Conservation (phyloP, 2,797 vertebrate species). For the Pygocentrus nattereri region DNA sequence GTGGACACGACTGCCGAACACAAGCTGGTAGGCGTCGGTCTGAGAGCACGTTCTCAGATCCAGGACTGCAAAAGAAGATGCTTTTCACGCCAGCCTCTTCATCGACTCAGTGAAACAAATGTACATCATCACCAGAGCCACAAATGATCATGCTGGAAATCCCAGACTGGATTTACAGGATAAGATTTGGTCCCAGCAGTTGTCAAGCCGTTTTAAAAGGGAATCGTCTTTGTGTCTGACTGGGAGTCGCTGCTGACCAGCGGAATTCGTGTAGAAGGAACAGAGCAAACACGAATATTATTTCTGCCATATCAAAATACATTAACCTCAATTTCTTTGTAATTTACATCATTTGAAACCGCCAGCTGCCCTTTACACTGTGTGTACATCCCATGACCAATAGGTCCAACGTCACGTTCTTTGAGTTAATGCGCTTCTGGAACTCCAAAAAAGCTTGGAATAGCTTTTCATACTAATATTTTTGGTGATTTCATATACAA, state of each 20-base stretch:
- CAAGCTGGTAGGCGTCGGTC: background rate
- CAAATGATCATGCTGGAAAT: constrained; percentile 29
- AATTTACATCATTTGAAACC: too few relatives aligned
- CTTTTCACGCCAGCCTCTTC: background rate
- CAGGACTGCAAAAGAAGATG: background rate
- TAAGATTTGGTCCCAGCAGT: constrained; percentile 47
- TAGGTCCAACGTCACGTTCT: too few relatives aligned
- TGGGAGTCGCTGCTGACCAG: constrained; percentile 10
- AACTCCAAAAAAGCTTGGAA: too few relatives aligned
- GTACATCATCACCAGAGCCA: background rate
- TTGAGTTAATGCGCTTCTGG: too few relatives aligned
- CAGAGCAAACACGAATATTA: too few relatives aligned
- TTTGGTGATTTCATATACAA: too few relatives aligned
- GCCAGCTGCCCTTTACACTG: too few relatives aligned
- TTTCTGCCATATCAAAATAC: too few relatives aligned
- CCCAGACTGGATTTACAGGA: constrained; percentile 50
- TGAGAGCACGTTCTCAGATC: background rate
- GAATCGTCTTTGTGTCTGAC: constrained; percentile 39
- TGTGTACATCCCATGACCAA: too few relatives aligned
- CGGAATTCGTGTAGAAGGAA: background rate
- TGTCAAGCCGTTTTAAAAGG: constrained; percentile 47
- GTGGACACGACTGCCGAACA: background rate
- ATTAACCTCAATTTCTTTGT: too few relatives aligned
- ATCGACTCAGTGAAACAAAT: background rate
- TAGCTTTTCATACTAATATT: too few relatives aligned